Conservation (phyloP, 2,888 invertebrate genomes). For the Rambutsinella grinnellia region DNA sequence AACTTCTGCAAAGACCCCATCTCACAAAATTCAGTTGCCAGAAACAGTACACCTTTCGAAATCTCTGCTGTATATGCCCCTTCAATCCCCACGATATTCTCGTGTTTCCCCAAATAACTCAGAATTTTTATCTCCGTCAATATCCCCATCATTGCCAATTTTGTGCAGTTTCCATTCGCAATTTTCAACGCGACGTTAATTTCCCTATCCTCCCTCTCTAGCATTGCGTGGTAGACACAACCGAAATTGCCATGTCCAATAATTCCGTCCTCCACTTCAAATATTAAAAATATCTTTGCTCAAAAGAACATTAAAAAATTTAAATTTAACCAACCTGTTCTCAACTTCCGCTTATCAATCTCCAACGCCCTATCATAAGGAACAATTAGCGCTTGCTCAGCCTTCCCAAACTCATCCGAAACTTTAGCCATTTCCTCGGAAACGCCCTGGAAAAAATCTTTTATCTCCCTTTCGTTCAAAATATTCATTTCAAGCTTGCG, state of each 20-base stretch:
- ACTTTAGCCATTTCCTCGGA: too few relatives aligned
- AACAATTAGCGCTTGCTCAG: too few relatives aligned
- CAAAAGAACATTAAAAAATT: too few relatives aligned
- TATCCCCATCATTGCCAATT: background rate
- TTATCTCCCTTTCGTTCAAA: too few relatives aligned
- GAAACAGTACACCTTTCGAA: slow-evolving; percentile 11
- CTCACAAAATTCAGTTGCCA: slow-evolving; percentile 7
- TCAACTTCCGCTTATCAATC: too few relatives aligned
- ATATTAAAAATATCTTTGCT: too few relatives aligned
- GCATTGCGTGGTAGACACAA: background rate
- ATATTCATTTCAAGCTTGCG: too few relatives aligned
- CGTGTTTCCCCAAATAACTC: slow-evolving; percentile 11
- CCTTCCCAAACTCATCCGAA: too few relatives aligned
- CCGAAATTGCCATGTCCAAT: background rate
- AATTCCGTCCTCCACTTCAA: slow-evolving; percentile 4
- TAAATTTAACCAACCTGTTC: too few relatives aligned
- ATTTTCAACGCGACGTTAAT: background rate
- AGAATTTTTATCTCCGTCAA: slow-evolving; percentile 25
- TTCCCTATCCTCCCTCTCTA: background rate
- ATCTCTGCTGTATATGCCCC: slow-evolving; percentile 31
- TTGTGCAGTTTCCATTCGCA: background rate
- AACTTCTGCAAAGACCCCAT: slow-evolving; percentile 5
- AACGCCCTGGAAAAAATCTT: too few relatives aligned
- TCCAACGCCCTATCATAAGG: too few relatives aligned
- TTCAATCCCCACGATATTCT: slow-evolving; percentile 1